These are phyloP conservation scores for Alfaro cultratus DNA, from an alignment of 2,797 vertebrate genomes.

Conservation along the genomic window DNA sequence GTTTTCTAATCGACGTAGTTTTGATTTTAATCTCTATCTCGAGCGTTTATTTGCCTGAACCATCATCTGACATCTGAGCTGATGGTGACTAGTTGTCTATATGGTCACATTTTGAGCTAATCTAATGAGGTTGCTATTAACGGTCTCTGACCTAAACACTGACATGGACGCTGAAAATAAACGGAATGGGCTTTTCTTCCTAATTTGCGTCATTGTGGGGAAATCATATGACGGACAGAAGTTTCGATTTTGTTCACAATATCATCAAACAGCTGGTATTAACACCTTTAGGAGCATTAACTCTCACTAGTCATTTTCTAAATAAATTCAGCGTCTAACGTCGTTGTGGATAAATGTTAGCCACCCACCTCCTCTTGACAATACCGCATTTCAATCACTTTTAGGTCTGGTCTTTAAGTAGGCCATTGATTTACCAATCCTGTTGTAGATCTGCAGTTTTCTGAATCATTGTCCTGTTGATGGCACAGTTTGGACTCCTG, in stretches of 20 bases:
- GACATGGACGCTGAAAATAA: neutral
- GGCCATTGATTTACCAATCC: neutral
- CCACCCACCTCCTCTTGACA: neutral
- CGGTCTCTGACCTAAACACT: neutral
- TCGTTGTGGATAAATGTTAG: neutral
- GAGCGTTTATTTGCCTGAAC: neutral
- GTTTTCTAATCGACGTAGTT: neutral
- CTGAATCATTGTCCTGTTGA: neutral
- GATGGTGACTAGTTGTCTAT: neutral
- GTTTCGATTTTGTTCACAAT: neutral
- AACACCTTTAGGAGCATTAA: neutral
- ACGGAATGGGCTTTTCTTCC: neutral
- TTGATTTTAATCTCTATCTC: neutral
- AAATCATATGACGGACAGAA: neutral
- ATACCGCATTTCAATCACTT: neutral
- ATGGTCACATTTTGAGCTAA: neutral
- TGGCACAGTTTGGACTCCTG: neutral
- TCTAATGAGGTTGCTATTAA: neutral
- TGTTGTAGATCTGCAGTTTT: neutral
- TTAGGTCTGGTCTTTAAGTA: neutral
- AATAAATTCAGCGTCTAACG: neutral
- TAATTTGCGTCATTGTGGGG: neutral
- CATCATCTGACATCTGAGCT: neutral
- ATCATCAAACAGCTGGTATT: neutral
- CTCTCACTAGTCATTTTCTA: neutral